Evolutionary conservation across 2,113 vertebrate genomes (phyloP).

Genomic region (Vulpes ferrilata): DNA sequence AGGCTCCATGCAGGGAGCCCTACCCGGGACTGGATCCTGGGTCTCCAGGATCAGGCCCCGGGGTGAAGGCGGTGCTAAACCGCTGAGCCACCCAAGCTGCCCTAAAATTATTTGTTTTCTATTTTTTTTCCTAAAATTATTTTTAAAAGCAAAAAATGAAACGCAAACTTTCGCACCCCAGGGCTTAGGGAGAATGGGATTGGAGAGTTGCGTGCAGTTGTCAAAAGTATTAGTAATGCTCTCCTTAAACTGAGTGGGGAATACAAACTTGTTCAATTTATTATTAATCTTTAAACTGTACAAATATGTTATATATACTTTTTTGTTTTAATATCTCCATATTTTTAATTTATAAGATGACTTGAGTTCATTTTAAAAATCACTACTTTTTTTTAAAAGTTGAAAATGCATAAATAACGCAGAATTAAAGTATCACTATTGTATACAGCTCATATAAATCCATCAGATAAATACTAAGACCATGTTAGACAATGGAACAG

Average conservation of each 20-base stretch:
- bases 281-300: background rate
- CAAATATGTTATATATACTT: background rate
- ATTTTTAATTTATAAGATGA: constrained; percentile 39
- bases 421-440: background rate
- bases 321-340: constrained; percentile 42
- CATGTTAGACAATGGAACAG: background rate
- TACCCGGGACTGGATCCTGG: too few relatives aligned
- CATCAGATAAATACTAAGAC: constrained; percentile 8
- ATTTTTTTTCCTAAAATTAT: background rate
- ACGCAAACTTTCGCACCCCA: background rate
- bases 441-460: background rate
- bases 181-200: background rate
- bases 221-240: background rate
- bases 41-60: too few relatives aligned
- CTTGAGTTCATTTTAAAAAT: constrained; percentile 33
- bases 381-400: background rate
- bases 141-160: constrained; percentile 9
- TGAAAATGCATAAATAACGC: constrained; percentile 24
- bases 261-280: background rate
- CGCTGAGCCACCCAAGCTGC: too few relatives aligned
- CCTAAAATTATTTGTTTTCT: too few relatives aligned
- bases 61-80: too few relatives aligned
- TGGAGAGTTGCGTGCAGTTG: background rate
- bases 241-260: background rate
- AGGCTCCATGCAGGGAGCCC: too few relatives aligned